Base-by-base conservation (phyloP, 2,797 vertebrate species). In the Falco rusticolus region DNA sequence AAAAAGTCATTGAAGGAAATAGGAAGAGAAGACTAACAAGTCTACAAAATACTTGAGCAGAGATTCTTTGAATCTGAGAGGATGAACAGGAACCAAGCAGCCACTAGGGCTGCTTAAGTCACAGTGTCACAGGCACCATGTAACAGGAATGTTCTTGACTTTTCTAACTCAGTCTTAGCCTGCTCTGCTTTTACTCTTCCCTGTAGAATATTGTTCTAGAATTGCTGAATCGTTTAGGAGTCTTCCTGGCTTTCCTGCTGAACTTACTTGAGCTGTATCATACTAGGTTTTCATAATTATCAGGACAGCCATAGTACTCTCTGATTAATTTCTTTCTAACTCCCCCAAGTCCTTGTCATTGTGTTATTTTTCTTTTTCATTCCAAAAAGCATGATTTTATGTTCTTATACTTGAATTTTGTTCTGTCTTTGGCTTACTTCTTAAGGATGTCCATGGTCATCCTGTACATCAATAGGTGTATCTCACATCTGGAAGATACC, bases 1-100 rank as follows among this genome's bases (percentile, higher is more conserved):
- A 98, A 97, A 77, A 87, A 83, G 18, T 9, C 2, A 13, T 66
- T 79, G 68, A 87, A 84, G 89, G 50, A 66, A 75, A 84, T 53
- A 43, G 15, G 45, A 87, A 71, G 29, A 48, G 43, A 63, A 87
- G 29, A 33, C 51, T 63, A 81, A 59, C 16, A 81, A 59, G 10
- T 57, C 43, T 60, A 10, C 14, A 17, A 10, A 45, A 12, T 57
- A 25, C 13, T 57, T 39, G 18, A 68, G 22, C 16, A 66, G 54
- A 54, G 12, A 34, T 48, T 69, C 15, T 50, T 66, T 84, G 24
- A 65, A 47, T 56, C 29, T 33, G 33, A 81, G 61, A 76, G 51
- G 50, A 31, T n/a, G 19, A 82, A 84, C n/a, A 69, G 50, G 33
- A 81, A 19, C 25, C 88, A 82, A 82, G n/a, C 34, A 87, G 31